A percentile compares a stretch with the other conserved stretches of the same genome.
phyloP scores from a whole-genome alignment of 2,113 vertebrate species.

The Ophthalmolycus amberensis region DNA sequence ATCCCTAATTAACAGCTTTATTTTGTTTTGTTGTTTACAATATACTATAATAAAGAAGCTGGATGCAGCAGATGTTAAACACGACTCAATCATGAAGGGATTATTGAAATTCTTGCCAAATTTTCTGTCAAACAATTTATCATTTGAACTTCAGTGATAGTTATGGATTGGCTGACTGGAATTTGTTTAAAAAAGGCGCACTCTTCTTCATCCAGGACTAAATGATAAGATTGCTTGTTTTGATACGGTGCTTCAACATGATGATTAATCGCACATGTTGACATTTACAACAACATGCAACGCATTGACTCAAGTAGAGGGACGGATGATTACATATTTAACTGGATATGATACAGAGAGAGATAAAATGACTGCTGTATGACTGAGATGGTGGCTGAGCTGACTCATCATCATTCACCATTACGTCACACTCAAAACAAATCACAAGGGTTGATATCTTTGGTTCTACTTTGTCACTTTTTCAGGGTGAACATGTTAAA shows the following conservation, averaged over 20 bases:
- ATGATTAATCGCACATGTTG: background rate
- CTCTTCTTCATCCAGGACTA: background rate
- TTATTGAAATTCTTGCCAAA: background rate
- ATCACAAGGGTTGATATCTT: background rate
- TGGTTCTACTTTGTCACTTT: background rate
- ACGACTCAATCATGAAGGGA: background rate
- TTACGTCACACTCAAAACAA: background rate
- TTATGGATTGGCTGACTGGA: background rate
- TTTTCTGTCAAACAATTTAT: background rate
- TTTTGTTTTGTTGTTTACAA: no score
- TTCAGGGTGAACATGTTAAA: background rate
- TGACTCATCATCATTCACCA: background rate
- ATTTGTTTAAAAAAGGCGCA: background rate
- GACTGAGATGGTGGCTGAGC: background rate
- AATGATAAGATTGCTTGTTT: background rate
- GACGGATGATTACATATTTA: background rate
- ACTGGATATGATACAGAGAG: background rate
- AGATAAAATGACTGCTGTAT: background rate
- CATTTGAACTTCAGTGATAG: background rate
- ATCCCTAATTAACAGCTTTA: no score
- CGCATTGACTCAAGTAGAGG: background rate
- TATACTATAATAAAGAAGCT: background rate
- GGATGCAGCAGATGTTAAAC: background rate
- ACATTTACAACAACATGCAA: background rate
- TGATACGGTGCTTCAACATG: background rate